A percentile compares a stretch with the other conserved stretches of the same genome.
phyloP scores from a whole-genome alignment of 2,113 vertebrate genomes.

The Spheniscus mendiculus region DNA sequence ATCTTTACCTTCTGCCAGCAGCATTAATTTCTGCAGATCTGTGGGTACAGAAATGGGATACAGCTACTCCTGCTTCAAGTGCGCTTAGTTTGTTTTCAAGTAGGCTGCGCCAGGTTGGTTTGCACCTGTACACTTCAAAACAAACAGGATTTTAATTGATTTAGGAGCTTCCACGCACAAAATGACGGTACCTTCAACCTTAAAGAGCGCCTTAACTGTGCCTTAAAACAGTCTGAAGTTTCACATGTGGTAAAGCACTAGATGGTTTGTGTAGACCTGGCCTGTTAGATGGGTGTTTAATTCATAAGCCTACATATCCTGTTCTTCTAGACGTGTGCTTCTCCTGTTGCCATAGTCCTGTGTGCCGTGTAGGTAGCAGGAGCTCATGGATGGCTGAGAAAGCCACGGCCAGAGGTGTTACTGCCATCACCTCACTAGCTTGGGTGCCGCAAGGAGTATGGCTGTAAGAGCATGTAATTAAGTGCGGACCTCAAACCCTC shows the following conservation, averaged over 20 bases:
- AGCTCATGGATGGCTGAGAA: not conserved
- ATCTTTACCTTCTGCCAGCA: accelerated
- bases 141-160: not conserved
- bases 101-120: not conserved
- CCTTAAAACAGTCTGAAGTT: not conserved
- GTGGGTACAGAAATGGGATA: not conserved
- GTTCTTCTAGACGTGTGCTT: not conserved
- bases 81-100: not conserved
- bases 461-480: not conserved
- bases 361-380: not conserved
- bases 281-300: not conserved
- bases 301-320: not conserved
- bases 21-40: not conserved
- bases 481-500: not conserved
- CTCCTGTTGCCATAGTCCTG: not conserved
- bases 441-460: not conserved
- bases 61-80: not conserved
- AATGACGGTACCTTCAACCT: not conserved
- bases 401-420: not conserved
- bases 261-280: not conserved
- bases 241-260: not conserved
- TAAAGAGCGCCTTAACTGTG: not conserved
- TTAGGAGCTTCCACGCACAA: not conserved
- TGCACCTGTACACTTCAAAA: not conserved
- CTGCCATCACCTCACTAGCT: not conserved